Evolutionary conservation across 2,113 vertebrate species (phyloP).

Genomic region (Oostethus manadensis): DNA sequence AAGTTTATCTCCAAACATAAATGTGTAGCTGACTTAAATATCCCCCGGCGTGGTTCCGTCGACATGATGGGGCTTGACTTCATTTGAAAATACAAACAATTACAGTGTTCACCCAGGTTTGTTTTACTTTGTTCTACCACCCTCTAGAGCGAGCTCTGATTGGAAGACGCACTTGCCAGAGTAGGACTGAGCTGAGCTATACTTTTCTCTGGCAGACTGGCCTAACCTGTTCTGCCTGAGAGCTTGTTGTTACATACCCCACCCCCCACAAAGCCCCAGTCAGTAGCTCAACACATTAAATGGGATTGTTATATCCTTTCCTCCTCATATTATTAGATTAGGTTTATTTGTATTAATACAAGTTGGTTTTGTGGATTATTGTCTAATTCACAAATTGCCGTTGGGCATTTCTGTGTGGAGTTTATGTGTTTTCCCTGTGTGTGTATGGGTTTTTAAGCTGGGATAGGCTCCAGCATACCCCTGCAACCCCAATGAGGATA

Average conservation of each 20-base stretch:
- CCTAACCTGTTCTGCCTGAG: constrained; percentile 55
- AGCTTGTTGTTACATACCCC: constrained; percentile 13
- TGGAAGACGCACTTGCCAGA: constrained; percentile 27
- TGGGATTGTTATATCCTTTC: constrained; percentile 10
- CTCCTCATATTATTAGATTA: constrained; percentile 4
- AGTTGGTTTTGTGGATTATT: constrained; percentile 13
- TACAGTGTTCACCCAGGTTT: constrained; percentile 44
- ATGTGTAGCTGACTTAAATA: constrained; percentile 51
- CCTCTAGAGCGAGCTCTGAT: constrained; percentile 61
- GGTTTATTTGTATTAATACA: constrained; percentile 6
- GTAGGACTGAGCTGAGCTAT: constrained; percentile 23
- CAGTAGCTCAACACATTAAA: constrained; percentile 17
- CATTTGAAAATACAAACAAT: constrained; percentile 37
- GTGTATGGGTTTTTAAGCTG: too few relatives aligned
- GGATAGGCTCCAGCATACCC: too few relatives aligned
- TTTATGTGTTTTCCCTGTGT: too few relatives aligned
- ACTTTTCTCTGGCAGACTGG: constrained; percentile 47
- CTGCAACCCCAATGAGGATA: too few relatives aligned
- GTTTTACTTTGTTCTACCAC: constrained; percentile 47
- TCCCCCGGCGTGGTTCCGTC: constrained; percentile 38
- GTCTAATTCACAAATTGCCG: too few relatives aligned
- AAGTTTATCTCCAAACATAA: constrained; percentile 64
- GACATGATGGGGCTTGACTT: constrained; percentile 42
- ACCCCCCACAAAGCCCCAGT: constrained; percentile 23
- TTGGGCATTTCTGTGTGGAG: too few relatives aligned